A percentile compares a stretch with the other conserved stretches of the same genome.
Evolutionary conservation across 2,113 vertebrate species (phyloP).

Genomic region (Tylochromis polylepis): DNA sequence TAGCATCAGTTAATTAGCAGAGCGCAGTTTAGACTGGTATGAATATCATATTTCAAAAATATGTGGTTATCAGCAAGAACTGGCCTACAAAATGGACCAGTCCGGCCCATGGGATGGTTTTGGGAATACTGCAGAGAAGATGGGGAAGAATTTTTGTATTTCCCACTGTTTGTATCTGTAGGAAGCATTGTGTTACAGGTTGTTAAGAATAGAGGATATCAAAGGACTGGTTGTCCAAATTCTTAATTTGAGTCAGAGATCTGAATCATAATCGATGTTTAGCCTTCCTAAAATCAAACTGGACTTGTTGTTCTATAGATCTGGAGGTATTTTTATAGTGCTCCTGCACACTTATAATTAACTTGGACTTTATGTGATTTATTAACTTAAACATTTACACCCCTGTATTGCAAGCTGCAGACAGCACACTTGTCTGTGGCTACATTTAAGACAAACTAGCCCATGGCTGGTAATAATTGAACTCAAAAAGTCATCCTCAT

Average conservation of each 20-base stretch:
- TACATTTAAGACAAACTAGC: background rate
- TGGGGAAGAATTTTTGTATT: background rate
- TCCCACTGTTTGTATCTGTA: background rate
- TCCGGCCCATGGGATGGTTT: background rate
- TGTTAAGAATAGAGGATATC: background rate
- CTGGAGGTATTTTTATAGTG: background rate
- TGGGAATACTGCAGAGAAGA: background rate
- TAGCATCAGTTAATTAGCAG: background rate
- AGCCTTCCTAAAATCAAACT: background rate
- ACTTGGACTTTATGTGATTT: background rate
- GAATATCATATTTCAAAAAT: background rate
- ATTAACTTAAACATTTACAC: background rate
- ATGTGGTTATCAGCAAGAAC: background rate
- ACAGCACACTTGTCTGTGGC: background rate
- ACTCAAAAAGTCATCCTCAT: background rate
- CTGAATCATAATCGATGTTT: background rate
- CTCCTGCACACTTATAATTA: background rate
- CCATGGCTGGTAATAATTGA: background rate
- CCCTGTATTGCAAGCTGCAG: background rate
- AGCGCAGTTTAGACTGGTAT: background rate
- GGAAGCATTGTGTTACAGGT: background rate
- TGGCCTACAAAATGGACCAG: background rate
- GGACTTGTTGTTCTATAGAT: background rate
- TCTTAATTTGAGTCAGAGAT: background rate
- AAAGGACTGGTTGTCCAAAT: background rate